Percentiles rank a stretch among this genome's conserved stretches.
These are phyloP conservation scores for Drosophila suboccidentalis DNA, from an alignment of 2,888 invertebrate genomes.

Conservation along the genomic window DNA sequence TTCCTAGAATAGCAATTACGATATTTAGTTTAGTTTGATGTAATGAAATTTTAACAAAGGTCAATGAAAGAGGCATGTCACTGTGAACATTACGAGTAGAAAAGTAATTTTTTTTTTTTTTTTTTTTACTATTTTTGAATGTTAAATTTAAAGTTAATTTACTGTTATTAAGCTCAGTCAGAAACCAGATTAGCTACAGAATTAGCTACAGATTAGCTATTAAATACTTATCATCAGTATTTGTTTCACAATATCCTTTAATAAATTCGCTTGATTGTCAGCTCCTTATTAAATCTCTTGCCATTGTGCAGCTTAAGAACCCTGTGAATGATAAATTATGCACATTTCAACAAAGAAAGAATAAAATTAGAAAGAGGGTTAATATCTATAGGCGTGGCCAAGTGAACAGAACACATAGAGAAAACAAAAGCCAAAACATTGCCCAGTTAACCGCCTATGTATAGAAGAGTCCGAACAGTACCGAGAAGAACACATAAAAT, in stretches of 20 bases:
- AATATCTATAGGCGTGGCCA: constrained; percentile 41
- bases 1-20: constrained; percentile 28
- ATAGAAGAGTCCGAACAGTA: constrained; percentile 29
- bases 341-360: constrained; percentile 24
- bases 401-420: constrained; percentile 48
- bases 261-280: constrained; percentile 48
- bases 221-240: neutral
- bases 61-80: neutral
- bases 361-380: constrained; percentile 11
- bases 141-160: no score
- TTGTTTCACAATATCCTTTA: neutral
- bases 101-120: no score
- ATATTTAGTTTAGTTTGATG: constrained; percentile 47
- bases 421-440: constrained; percentile 62
- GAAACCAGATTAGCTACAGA: no score
- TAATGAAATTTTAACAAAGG: constrained; percentile 3
- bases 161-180: no score
- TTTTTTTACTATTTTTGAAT: no score
- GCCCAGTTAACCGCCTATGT: constrained; percentile 51
- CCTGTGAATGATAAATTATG: constrained; percentile 63
- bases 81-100: neutral
- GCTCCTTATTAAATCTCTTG: constrained; percentile 44
- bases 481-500: constrained; percentile 46
- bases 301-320: constrained; percentile 45
- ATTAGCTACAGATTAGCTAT: no score